These are phyloP conservation scores for Caenorhabditis briggsae DNA, from an alignment of 1,140 invertebrate species.

Conservation along the genomic window DNA sequence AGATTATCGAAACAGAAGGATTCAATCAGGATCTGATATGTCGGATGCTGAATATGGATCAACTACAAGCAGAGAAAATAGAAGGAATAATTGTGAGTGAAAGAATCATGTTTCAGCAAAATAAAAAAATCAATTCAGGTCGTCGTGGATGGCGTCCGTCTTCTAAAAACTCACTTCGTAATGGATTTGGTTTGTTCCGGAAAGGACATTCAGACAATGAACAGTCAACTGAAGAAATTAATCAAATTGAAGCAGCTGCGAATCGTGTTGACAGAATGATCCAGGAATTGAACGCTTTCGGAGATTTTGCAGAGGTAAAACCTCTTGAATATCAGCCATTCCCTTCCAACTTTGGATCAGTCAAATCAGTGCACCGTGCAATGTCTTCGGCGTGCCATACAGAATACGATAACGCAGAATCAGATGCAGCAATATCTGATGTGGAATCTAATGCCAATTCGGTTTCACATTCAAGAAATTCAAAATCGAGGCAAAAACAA, in stretches of 20 bases:
- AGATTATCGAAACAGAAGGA: constrained; percentile 37
- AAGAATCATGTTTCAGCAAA: no score
- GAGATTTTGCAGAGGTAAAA: constrained; percentile 62
- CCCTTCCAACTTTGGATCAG: constrained; percentile 63
- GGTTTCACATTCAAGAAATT: constrained; percentile 21
- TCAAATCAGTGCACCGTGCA: constrained; percentile 67
- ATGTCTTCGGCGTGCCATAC: constrained; percentile 74
- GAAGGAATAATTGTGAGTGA: constrained; percentile 38
- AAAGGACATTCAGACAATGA: constrained; percentile 35
- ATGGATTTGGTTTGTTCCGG: constrained; percentile 64
- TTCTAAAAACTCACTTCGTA: constrained; percentile 62
- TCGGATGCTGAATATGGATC: constrained; percentile 38
- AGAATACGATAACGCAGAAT: constrained; percentile 74
- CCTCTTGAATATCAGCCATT: constrained; percentile 64
- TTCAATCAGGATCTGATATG: constrained; percentile 39
- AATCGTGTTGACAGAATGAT: constrained; percentile 73
- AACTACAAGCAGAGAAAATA: constrained; percentile 22
- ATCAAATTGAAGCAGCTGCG: constrained; percentile 71
- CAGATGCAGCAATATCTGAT: constrained; percentile 69
- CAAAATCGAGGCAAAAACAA: constrained; percentile 24
- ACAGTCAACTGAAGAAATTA: constrained; percentile 57
- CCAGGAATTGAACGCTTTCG: constrained; percentile 69
- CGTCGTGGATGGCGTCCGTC: constrained; percentile 68
- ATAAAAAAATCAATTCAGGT: constrained; percentile 19
- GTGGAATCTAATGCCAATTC: constrained; percentile 60